Conservation (phyloP, 2,113 vertebrate species). For the Ardeotis arabs region DNA sequence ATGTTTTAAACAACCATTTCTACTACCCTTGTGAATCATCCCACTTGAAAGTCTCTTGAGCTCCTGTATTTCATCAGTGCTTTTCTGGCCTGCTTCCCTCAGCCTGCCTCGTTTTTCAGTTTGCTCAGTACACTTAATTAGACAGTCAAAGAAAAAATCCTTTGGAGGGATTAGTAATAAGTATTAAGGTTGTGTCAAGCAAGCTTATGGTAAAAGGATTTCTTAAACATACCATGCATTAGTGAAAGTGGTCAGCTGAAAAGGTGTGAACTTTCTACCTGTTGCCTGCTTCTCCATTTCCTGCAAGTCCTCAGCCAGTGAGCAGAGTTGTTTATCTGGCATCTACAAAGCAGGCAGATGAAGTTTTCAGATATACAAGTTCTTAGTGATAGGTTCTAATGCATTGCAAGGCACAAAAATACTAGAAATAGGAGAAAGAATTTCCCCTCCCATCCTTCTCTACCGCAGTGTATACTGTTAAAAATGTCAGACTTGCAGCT, state of each 20-base stretch:
- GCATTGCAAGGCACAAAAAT: background rate
- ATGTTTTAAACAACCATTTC: background rate
- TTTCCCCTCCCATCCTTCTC: background rate
- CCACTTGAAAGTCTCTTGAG: background rate
- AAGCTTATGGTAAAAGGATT: conserved; percentile 79
- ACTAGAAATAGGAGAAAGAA: background rate
- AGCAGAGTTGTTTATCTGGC: background rate
- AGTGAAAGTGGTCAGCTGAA: conserved; percentile 47
- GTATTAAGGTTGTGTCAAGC: conserved; percentile 63
- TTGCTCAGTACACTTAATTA: background rate
- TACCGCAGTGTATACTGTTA: background rate
- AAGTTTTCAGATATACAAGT: background rate
- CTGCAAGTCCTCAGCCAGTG: background rate
- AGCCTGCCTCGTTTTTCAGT: background rate
- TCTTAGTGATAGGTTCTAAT: background rate
- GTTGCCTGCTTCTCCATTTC: background rate
- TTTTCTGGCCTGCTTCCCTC: background rate
- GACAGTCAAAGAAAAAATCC: conserved; percentile 13
- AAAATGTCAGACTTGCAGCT: background rate
- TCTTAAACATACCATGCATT: conserved; percentile 46
- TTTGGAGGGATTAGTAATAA: conserved; percentile 48
- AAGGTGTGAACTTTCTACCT: background rate
- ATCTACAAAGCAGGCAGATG: background rate
- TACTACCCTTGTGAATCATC: background rate
- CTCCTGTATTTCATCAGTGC: background rate